Base-by-base conservation (phyloP, 1,140 invertebrate genomes). In the Xylocopa sonorina region DNA sequence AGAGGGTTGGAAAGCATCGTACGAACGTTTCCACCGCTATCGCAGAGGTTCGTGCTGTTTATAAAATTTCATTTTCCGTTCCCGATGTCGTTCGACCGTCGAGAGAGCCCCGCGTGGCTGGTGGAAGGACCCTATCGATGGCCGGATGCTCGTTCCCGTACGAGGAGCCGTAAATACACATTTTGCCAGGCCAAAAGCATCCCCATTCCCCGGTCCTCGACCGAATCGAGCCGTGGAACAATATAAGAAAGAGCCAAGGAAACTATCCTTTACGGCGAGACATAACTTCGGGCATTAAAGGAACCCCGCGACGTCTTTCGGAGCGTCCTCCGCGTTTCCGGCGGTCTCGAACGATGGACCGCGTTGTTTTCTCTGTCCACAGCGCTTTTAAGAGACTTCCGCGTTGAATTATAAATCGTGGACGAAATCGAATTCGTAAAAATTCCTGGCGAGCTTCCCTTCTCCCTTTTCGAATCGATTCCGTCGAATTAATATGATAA, bases 201-300 rank as follows among this genome's bases (percentile, higher is more conserved):
- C 38, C 21, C 51, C 9, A 21, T 41, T 7, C 14, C 67, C 32
- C 34, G 32, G 55, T 24, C 10, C 14, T 24, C 50, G 67, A 55
- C 41, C 51, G 51, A 43, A 55, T 69, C 51, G 67, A 34, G n/a
- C 9, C n/a, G 12, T 7, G 51, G 27, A 57, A 14, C 34, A 41
- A 69, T 34, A 38, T 38, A 62, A 32, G 12, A 24, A 38, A 21
- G 18, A 38, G 34, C 7, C 21, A 32, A 14, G 51, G 24, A 71
- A 57, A 71, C 51, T 29, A 43, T 71, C 38, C 38, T 71, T 71
- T 71, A 71, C 18, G 24, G 48, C n/a, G 27, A 21, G 6, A 64
- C 43, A 57, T 71, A 71, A 71, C 34, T 71, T 57, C 7, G 51
- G 2, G 48, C 68, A 71, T 71, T 71, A 71, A 55, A 71, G 51